Conservation (phyloP, 1,140 invertebrate genomes). For the Campoletis sonorensis region DNA sequence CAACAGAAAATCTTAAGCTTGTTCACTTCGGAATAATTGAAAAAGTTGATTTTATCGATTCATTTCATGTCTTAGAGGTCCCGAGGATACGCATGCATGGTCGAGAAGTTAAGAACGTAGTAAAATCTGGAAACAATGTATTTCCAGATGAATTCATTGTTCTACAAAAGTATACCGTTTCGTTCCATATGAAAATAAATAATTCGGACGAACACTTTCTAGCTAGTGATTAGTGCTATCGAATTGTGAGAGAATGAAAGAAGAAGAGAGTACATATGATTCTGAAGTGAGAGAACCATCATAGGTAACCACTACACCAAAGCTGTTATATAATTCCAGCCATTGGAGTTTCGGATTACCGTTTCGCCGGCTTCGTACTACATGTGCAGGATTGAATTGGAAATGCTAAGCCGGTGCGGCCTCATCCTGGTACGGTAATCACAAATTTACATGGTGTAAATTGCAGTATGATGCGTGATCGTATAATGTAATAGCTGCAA, state of each 20-base stretch:
- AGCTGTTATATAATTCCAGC: conserved; percentile 11
- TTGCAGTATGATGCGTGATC: conserved; percentile 7
- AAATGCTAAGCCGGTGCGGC: conserved; percentile 35
- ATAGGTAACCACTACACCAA: neutral
- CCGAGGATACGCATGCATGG: too few species aligned
- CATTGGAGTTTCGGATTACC: conserved; percentile 24
- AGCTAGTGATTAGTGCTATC: neutral
- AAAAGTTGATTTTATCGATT: too few species aligned
- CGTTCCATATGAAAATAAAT: too few species aligned
- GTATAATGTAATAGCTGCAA: conserved; percentile 14
- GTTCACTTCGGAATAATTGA: too few species aligned
- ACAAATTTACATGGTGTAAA: conserved; percentile 41
- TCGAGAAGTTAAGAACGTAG: too few species aligned
- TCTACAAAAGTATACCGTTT: too few species aligned
- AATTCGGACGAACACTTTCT: neutral
- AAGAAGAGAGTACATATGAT: neutral
- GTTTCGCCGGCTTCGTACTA: conserved; percentile 5
- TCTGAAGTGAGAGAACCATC: neutral
- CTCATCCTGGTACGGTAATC: conserved; percentile 31
- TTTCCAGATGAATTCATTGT: too few species aligned
- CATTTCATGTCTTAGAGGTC: too few species aligned
- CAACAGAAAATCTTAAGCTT: too few species aligned
- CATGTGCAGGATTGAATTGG: conserved; percentile 15
- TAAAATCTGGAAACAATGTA: too few species aligned
- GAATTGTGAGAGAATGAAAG: neutral